Evolutionary conservation across 2,888 invertebrate species (phyloP).

Genomic region (Arge pagana): DNA sequence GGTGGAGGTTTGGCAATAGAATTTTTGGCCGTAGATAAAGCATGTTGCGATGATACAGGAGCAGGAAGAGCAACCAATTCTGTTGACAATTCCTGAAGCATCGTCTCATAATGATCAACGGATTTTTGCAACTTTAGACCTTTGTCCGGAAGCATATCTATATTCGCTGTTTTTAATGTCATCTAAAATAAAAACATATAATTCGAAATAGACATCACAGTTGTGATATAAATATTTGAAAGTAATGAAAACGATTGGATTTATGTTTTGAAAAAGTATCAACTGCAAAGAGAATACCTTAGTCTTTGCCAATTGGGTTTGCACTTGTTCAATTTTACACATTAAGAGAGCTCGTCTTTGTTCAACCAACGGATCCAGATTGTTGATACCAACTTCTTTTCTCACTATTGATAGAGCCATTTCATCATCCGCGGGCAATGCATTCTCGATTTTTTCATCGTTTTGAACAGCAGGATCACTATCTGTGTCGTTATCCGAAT

Average conservation of each 20-base stretch:
- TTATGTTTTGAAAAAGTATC: no score
- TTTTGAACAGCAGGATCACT: not conserved
- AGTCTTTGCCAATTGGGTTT: slow-evolving; percentile 36
- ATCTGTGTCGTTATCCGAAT: not conserved
- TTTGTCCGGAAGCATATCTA: slow-evolving; percentile 65
- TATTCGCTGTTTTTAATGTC: slow-evolving; percentile 43
- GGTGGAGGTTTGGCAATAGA: slow-evolving; percentile 1
- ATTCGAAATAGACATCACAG: no score
- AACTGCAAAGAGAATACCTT: slow-evolving; percentile 38
- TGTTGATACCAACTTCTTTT: slow-evolving; percentile 35
- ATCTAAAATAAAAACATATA: slow-evolving; percentile 30
- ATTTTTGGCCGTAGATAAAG: slow-evolving; percentile 2
- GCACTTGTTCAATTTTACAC: slow-evolving; percentile 34
- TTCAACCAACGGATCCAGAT: slow-evolving; percentile 37
- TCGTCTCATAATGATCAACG: slow-evolving; percentile 57
- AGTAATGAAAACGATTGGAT: no score
- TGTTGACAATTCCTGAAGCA: slow-evolving; percentile 59
- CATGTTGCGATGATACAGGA: no score
- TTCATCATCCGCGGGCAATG: slow-evolving; percentile 55
- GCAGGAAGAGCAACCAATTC: slow-evolving; percentile 50
- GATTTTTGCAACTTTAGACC: slow-evolving; percentile 64
- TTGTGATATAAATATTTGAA: no score
- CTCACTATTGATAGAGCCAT: slow-evolving; percentile 33
- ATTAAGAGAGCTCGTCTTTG: slow-evolving; percentile 39
- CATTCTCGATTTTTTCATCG: slow-evolving; percentile 39